These are phyloP conservation scores for Strigamia transsilvanica DNA, from an alignment of 2,888 invertebrate species.

Conservation along the genomic window DNA sequence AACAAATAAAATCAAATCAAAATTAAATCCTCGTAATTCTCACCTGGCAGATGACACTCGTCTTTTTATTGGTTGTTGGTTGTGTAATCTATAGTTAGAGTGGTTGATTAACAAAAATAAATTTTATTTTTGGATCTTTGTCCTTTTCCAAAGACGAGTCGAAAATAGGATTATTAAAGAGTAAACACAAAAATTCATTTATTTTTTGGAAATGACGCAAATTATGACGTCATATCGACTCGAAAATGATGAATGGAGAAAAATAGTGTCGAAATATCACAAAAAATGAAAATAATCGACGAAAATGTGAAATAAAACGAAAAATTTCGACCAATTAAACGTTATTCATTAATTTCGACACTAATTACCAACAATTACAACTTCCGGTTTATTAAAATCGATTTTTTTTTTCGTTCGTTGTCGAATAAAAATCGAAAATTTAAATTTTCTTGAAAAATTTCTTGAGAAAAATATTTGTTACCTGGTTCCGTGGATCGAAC, in stretches of 20 bases:
- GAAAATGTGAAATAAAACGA: too few species aligned
- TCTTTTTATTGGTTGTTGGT: background rate
- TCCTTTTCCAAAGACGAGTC: slow-evolving; percentile 22
- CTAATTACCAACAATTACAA: background rate
- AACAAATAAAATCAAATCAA: background rate
- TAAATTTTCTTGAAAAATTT: too few species aligned
- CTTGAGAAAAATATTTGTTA: background rate
- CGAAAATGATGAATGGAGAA: background rate
- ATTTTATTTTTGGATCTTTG: slow-evolving; percentile 35
- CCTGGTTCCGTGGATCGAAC: background rate
- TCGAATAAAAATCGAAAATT: too few species aligned
- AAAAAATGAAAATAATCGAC: too few species aligned
- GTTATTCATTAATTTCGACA: too few species aligned
- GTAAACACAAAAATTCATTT: background rate
- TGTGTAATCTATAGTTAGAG: slow-evolving; percentile 13
- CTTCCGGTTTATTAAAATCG: background rate
- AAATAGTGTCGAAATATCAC: too few species aligned
- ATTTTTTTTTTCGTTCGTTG: too few species aligned
- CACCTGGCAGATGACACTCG: background rate
- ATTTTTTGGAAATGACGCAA: slow-evolving; percentile 4
- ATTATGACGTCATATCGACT: background rate
- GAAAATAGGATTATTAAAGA: slow-evolving; percentile 6
- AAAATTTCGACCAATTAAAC: too few species aligned
- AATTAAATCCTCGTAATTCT: background rate
- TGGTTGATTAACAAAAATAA: slow-evolving; percentile 7